Percentiles rank a stretch among this genome's conserved stretches.
These are phyloP conservation scores for Chaetophractus vellerosus DNA, from an alignment of 2,797 vertebrate genomes.

Conservation along the genomic window DNA sequence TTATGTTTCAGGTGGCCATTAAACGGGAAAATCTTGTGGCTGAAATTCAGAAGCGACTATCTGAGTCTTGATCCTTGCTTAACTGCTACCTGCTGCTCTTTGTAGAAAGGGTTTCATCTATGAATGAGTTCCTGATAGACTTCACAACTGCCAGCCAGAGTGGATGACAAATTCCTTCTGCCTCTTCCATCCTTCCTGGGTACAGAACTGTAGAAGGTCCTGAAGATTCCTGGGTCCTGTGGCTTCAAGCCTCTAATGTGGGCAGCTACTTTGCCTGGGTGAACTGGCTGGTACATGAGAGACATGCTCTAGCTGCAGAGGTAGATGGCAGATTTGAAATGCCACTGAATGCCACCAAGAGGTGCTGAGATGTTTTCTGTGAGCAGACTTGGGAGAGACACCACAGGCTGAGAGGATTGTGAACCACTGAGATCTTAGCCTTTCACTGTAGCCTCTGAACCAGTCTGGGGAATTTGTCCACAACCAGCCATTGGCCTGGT, in stretches of 20 bases:
- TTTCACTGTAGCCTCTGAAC: conserved; percentile 25
- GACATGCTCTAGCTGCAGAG: not conserved
- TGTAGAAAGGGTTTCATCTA: conserved; percentile 57
- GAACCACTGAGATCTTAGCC: not conserved
- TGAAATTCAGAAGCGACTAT: conserved; percentile 93
- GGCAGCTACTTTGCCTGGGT: conserved; percentile 62
- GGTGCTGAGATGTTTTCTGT: conserved; percentile 60
- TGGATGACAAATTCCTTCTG: conserved; percentile 62
- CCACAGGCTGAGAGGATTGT: conserved; percentile 46
- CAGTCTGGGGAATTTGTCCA: conserved; percentile 55
- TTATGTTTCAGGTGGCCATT: conserved; percentile 92
- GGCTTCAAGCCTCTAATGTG: not conserved
- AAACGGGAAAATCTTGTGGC: conserved; percentile 91
- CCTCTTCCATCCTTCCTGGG: conserved; percentile 31
- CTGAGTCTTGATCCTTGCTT: conserved; percentile 75
- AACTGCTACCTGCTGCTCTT: conserved; percentile 51
- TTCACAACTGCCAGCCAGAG: conserved; percentile 56
- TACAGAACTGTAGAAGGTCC: conserved; percentile 25
- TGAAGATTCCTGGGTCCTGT: conserved; percentile 11
- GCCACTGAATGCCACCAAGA: conserved; percentile 2
- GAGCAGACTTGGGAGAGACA: conserved; percentile 49
- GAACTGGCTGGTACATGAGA: conserved; percentile 57
- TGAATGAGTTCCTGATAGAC: conserved; percentile 45
- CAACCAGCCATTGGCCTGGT: not conserved
- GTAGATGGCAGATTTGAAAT: conserved; percentile 56